Percentiles rank a stretch among this genome's conserved stretches.
These are phyloP conservation scores for Trididemnum clinides DNA, from an alignment of 23 tunicate species.

Conservation along the genomic window DNA sequence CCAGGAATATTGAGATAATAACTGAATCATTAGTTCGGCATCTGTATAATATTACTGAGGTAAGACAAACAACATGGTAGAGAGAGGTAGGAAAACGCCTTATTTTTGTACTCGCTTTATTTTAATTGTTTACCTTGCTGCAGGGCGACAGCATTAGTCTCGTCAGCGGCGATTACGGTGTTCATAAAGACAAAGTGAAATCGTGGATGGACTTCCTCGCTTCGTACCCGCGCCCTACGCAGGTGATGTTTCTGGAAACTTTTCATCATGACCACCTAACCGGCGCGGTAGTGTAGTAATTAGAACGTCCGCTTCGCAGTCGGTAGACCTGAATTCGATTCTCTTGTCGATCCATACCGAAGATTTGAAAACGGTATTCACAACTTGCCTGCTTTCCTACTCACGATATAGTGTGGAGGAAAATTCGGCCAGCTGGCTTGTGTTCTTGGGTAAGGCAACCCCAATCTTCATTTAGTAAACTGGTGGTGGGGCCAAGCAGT, in stretches of 20 bases:
- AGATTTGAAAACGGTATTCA: too few relatives aligned
- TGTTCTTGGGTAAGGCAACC: too few relatives aligned
- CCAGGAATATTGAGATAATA: constrained; percentile 59
- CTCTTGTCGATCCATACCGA: too few relatives aligned
- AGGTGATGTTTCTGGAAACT: constrained; percentile 33
- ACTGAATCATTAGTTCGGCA: constrained; percentile 55
- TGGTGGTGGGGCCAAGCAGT: too few relatives aligned
- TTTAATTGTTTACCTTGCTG: background rate
- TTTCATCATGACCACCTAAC: background rate
- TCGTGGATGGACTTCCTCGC: constrained; percentile 75
- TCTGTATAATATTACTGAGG: constrained; percentile 56
- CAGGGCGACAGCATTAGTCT: constrained; percentile 37
- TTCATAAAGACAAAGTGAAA: constrained; percentile 56
- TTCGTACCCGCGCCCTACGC: constrained; percentile 80
- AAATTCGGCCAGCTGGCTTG: too few relatives aligned
- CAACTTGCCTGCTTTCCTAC: too few relatives aligned
- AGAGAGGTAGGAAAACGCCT: too few relatives aligned
- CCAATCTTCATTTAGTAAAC: too few relatives aligned
- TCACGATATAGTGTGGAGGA: too few relatives aligned
- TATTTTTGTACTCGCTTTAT: background rate
- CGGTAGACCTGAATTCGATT: too few relatives aligned
- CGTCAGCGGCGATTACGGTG: constrained; percentile 59
- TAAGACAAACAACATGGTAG: too few relatives aligned
- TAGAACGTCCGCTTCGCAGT: too few relatives aligned
- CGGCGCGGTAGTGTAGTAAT: background rate